phyloP scores from a whole-genome alignment of 2,888 invertebrate species.

The Lymantria monacha region DNA sequence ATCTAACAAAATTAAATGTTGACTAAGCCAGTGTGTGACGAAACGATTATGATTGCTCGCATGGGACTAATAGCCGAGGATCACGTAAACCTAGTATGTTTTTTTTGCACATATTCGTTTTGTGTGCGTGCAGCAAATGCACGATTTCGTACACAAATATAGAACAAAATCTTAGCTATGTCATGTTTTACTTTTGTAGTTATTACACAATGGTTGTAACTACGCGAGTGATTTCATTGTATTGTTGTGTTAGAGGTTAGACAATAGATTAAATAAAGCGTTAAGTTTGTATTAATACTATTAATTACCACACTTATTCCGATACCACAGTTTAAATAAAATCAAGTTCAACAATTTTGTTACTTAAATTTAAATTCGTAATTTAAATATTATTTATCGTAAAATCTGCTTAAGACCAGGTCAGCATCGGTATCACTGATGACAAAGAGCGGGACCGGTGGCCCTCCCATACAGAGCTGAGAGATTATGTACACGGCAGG shows the following conservation, averaged over 20 bases:
- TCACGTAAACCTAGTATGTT: constrained; percentile 51
- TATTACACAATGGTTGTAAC: constrained; percentile 53
- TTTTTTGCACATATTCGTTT: constrained; percentile 26
- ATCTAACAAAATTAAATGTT: constrained; percentile 45
- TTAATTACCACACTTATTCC: no score
- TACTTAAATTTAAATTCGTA: no score
- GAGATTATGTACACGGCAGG: no score
- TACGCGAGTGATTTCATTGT: constrained; percentile 21
- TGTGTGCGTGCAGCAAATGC: constrained; percentile 39
- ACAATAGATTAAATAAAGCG: constrained; percentile 6
- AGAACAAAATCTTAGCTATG: constrained; percentile 37
- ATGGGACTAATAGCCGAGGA: constrained; percentile 52
- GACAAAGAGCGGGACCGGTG: no score
- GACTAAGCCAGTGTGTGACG: constrained; percentile 60
- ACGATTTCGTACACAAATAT: constrained; percentile 50
- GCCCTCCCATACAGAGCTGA: no score
- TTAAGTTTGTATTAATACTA: no score
- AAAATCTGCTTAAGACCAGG: no score
- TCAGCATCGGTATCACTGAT: no score
- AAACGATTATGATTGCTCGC: constrained; percentile 59
- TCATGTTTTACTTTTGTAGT: constrained; percentile 47
- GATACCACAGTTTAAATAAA: no score
- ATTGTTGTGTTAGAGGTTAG: constrained; percentile 11
- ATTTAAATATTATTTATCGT: no score
- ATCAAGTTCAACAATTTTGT: no score